These are phyloP conservation scores for Clupea harengus DNA, from an alignment of 2,113 vertebrate genomes.

Conservation along the genomic window DNA sequence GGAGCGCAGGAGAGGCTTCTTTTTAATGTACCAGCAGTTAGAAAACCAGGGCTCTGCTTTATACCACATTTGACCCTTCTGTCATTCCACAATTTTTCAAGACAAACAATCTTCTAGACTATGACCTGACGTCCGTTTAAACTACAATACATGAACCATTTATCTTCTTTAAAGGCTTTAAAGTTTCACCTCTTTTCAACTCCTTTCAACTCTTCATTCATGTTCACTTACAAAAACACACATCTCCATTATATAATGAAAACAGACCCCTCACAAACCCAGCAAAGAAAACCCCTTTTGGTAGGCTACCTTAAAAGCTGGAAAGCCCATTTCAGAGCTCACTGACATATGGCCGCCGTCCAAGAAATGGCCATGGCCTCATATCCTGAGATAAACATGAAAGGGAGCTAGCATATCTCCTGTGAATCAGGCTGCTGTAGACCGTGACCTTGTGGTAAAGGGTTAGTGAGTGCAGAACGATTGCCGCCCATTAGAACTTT, in stretches of 20 bases:
- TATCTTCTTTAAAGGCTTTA: no score
- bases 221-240: background rate
- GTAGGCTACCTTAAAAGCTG: background rate
- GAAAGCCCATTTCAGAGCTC: background rate
- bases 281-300: background rate
- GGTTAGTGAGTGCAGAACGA: background rate
- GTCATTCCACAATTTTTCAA: background rate
- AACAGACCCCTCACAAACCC: background rate
- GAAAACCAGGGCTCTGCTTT: background rate
- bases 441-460: constrained; percentile 58
- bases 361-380: constrained; percentile 29
- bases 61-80: background rate
- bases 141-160: no score
- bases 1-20: background rate
- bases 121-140: no score
- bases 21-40: background rate
- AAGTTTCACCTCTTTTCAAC: no score
- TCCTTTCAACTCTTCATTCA: background rate
- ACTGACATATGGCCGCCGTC: constrained; percentile 16
- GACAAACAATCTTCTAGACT: no score
- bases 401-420: constrained; percentile 50
- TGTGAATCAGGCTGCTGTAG: constrained; percentile 47
- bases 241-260: background rate
- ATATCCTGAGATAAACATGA: constrained; percentile 42
- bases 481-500: background rate